Evolutionary conservation across 2,888 invertebrate species (phyloP).

Genomic region (Ellobium chinense): DNA sequence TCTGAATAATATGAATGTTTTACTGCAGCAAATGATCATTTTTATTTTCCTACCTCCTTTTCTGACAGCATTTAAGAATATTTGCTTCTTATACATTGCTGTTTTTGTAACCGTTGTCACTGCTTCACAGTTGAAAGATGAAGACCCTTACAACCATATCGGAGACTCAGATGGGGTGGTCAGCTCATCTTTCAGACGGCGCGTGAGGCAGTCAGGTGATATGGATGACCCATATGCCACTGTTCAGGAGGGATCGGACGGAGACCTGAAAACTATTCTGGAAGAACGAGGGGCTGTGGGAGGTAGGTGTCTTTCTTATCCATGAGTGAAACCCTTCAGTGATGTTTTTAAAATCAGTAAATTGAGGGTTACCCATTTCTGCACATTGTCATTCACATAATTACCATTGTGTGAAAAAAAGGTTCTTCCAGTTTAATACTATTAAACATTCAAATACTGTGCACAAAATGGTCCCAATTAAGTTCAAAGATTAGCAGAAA

Average conservation of each 20-base stretch:
- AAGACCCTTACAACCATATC: constrained; percentile 43
- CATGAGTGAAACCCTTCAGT: background rate
- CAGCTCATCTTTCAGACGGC: background rate
- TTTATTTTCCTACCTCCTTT: too few species aligned
- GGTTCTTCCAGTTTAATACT: too few species aligned
- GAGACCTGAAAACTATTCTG: background rate
- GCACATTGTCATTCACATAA: too few species aligned
- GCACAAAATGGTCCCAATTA: too few species aligned
- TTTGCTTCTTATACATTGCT: background rate
- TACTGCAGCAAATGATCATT: background rate
- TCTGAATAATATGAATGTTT: too few species aligned
- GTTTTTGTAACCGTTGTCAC: background rate
- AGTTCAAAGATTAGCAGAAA: too few species aligned
- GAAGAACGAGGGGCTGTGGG: background rate
- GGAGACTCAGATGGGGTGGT: constrained; percentile 37
- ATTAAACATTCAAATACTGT: too few species aligned
- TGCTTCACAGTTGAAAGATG: constrained; percentile 29
- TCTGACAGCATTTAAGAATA: too few species aligned
- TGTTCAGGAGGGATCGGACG: constrained; percentile 8
- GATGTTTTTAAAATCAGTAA: too few species aligned
- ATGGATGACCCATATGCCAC: constrained; percentile 34
- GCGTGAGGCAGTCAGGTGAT: constrained; percentile 23
- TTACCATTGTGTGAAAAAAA: too few species aligned
- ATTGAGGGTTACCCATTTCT: too few species aligned
- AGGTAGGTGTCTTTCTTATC: background rate